A percentile compares a stretch with the other conserved stretches of the same genome.
phyloP scores from a whole-genome alignment of 2,888 invertebrate genomes.

The Stramonita haemastoma region DNA sequence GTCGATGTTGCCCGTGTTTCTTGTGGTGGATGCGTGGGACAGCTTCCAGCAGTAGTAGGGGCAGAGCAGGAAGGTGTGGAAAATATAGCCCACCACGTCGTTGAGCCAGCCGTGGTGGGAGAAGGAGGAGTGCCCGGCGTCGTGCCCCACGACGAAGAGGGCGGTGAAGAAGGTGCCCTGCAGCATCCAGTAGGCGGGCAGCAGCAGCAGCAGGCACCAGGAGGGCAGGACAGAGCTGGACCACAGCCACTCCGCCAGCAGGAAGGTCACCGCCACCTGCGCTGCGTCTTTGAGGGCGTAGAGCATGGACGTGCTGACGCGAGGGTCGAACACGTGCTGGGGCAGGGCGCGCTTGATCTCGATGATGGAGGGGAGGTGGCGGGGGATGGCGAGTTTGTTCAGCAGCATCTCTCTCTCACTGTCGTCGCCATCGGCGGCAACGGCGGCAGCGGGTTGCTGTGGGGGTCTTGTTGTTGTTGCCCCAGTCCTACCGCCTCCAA shows the following conservation, averaged over 20 bases:
- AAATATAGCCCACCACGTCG: constrained; percentile 66
- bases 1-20: constrained; percentile 73
- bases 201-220: constrained; percentile 21
- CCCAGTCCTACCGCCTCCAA: constrained; percentile 19
- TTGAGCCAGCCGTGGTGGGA: constrained; percentile 66
- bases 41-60: constrained; percentile 75
- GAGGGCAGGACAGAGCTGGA: constrained; percentile 24
- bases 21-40: constrained; percentile 73
- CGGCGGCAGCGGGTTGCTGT: neutral
- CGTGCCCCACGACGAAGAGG: constrained; percentile 73
- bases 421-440: neutral
- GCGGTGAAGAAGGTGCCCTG: constrained; percentile 73
- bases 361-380: constrained; percentile 67
- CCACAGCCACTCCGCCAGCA: constrained; percentile 49
- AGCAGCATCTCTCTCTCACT: constrained; percentile 43
- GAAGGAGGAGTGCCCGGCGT: constrained; percentile 74
- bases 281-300: constrained; percentile 66
- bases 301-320: constrained; percentile 63
- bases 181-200: constrained; percentile 66
- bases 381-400: constrained; percentile 47
- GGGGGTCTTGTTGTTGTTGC: neutral
- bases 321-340: constrained; percentile 67
- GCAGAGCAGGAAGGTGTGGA: constrained; percentile 67
- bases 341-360: constrained; percentile 71
- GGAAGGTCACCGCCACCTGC: constrained; percentile 56